A percentile compares a stretch with the other conserved stretches of the same genome.
phyloP scores from a whole-genome alignment of 2,888 invertebrate genomes.

The Scaptomyza cyrtandrae region DNA sequence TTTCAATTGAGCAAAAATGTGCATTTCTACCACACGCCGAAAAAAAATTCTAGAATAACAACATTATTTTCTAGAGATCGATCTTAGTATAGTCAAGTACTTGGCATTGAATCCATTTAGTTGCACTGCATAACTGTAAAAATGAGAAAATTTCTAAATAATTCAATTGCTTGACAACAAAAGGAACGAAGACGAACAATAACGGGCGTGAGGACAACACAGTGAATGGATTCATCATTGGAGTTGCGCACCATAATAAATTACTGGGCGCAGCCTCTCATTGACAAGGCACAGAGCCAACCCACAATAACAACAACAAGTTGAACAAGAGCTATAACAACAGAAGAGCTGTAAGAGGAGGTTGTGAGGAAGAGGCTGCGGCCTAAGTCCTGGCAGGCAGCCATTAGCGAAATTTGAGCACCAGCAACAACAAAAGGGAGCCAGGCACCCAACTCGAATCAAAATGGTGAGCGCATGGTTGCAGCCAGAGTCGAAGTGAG shows the following conservation, averaged over 20 bases:
- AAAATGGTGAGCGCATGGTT: conserved; percentile 56
- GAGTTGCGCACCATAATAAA: conserved; percentile 79
- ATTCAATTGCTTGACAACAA: conserved; percentile 60
- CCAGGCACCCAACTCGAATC: conserved; percentile 76
- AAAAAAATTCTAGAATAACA: background rate
- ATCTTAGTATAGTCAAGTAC: background rate
- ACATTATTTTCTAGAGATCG: background rate
- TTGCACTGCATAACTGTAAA: conserved; percentile 18
- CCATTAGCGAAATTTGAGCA: conserved; percentile 80
- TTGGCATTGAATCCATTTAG: conserved; percentile 50
- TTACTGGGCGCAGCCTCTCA: conserved; percentile 64
- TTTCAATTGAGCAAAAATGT: no score
- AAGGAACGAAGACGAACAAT: conserved; percentile 15
- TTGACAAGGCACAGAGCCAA: conserved; percentile 36
- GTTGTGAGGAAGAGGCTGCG: conserved; percentile 45
- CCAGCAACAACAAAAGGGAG: conserved; percentile 38
- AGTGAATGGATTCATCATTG: conserved; percentile 74
- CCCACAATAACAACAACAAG: conserved; percentile 32
- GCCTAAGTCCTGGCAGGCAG: conserved; percentile 69
- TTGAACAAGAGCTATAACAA: background rate
- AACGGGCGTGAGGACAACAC: conserved; percentile 30
- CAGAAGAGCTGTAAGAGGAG: conserved; percentile 5
- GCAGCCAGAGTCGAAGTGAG: conserved; percentile 21
- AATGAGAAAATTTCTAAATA: conserved; percentile 57
- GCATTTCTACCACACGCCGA: no score